phyloP scores from a whole-genome alignment of 2,113 vertebrate genomes.

The Misgurnus anguillicaudatus region DNA sequence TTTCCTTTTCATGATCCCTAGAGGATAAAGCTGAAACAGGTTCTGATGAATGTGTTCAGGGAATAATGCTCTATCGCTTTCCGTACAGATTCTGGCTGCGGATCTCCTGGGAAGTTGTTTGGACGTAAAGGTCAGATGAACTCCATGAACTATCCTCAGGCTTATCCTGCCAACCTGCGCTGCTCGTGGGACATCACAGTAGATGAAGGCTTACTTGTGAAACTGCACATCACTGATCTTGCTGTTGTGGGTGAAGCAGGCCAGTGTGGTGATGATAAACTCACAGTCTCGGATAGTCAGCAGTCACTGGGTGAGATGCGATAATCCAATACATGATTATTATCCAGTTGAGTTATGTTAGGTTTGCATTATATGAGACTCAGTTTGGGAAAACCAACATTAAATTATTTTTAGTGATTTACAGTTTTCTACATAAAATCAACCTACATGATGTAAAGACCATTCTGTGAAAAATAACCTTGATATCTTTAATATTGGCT shows the following conservation, averaged over 20 bases:
- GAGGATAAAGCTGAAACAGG: not conserved
- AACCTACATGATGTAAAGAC: too few relatives aligned
- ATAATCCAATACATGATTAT: too few relatives aligned
- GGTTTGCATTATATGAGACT: too few relatives aligned
- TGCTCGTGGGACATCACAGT: constrained; percentile 73
- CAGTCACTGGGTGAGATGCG: constrained; percentile 63
- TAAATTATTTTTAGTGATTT: too few relatives aligned
- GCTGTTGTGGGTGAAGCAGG: constrained; percentile 69
- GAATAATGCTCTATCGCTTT: not conserved
- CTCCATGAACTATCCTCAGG: constrained; percentile 68
- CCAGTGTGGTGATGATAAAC: constrained; percentile 67
- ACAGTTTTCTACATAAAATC: too few relatives aligned
- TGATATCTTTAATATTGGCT: too few relatives aligned
- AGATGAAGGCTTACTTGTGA: constrained; percentile 66
- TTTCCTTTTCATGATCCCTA: too few relatives aligned
- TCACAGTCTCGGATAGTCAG: constrained; percentile 67
- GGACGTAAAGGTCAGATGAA: constrained; percentile 71
- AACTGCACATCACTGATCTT: constrained; percentile 70
- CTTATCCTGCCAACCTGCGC: constrained; percentile 68
- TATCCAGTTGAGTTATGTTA: not conserved
- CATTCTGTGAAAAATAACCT: too few relatives aligned
- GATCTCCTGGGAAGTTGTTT: constrained; percentile 50
- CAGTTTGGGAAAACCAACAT: too few relatives aligned
- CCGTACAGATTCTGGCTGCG: constrained; percentile 60
- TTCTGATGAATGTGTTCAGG: not conserved